A percentile compares a stretch with the other conserved stretches of the same genome.
These are phyloP conservation scores for Pollachius pollachius DNA, from an alignment of 2,113 vertebrate species.

Conservation along the genomic window DNA sequence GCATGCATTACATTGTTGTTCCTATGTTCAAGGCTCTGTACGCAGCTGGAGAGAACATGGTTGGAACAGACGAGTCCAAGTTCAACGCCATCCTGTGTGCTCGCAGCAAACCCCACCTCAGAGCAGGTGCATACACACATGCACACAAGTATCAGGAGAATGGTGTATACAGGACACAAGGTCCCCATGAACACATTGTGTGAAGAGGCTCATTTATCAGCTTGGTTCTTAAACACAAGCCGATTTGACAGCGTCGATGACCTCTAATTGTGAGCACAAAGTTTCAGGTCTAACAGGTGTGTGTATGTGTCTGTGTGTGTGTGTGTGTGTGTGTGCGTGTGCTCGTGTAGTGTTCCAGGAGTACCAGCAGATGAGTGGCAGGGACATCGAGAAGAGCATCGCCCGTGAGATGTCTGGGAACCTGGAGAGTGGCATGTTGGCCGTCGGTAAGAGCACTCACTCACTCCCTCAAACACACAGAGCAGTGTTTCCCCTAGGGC, in stretches of 20 bases:
- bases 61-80: slow-evolving; percentile 96
- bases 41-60: slow-evolving; percentile 91
- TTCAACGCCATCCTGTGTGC: slow-evolving; percentile 94
- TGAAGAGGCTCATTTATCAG: too few species aligned
- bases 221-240: too few species aligned
- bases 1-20: not conserved
- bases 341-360: slow-evolving; percentile 84
- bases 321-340: slow-evolving; percentile 15
- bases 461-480: not conserved
- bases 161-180: too few species aligned
- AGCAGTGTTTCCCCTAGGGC: not conserved
- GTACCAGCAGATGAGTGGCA: slow-evolving; percentile 92
- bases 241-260: too few species aligned
- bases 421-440: slow-evolving; percentile 93
- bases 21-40: slow-evolving; percentile 76
- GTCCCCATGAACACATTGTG: too few species aligned
- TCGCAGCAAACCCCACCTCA: slow-evolving; percentile 88
- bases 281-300: not conserved
- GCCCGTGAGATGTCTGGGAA: slow-evolving; percentile 95
- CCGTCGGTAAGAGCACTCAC: slow-evolving; percentile 83
- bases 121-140: slow-evolving; percentile 80
- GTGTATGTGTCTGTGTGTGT: not conserved
- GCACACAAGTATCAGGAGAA: too few species aligned
- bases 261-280: not conserved
- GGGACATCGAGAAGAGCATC: slow-evolving; percentile 93